Conservation (phyloP, 2,113 vertebrate genomes). For the Notiomystis cincta region DNA sequence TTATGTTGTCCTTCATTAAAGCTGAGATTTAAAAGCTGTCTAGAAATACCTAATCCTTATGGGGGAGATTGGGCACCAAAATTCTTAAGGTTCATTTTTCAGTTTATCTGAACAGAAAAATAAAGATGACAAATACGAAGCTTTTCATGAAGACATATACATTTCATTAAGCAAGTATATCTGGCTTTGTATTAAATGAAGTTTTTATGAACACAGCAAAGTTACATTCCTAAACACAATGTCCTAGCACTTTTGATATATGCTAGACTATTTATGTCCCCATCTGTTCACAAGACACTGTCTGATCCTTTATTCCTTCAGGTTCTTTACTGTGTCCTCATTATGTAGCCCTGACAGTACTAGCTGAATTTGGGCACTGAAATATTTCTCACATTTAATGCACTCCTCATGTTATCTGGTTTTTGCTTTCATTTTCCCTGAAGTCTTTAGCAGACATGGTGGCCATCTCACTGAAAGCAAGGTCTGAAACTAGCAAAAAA, state of each 20-base stretch:
- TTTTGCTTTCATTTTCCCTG: not conserved
- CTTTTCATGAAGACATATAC: conserved; percentile 10
- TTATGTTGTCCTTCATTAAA: not conserved
- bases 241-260: conserved; percentile 29
- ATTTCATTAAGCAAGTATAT: not conserved
- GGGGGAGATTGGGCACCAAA: not conserved
- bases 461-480: not conserved
- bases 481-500: not conserved
- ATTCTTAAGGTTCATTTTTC: not conserved
- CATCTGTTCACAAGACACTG: conserved; percentile 33
- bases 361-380: not conserved
- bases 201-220: conserved; percentile 37
- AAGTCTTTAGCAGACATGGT: not conserved
- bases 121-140: conserved; percentile 31
- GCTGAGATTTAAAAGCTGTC: not conserved
- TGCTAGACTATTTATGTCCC: conserved; percentile 25
- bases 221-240: conserved; percentile 22
- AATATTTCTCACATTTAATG: conserved; percentile 18
- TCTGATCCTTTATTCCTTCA: conserved; percentile 7
- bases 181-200: not conserved
- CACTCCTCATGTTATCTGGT: not conserved
- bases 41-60: not conserved
- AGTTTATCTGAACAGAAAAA: conserved; percentile 47
- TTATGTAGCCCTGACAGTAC: not conserved
- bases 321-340: not conserved